Evolutionary conservation across 2,113 vertebrate genomes (phyloP).

Genomic region (Bubo blakistoni): DNA sequence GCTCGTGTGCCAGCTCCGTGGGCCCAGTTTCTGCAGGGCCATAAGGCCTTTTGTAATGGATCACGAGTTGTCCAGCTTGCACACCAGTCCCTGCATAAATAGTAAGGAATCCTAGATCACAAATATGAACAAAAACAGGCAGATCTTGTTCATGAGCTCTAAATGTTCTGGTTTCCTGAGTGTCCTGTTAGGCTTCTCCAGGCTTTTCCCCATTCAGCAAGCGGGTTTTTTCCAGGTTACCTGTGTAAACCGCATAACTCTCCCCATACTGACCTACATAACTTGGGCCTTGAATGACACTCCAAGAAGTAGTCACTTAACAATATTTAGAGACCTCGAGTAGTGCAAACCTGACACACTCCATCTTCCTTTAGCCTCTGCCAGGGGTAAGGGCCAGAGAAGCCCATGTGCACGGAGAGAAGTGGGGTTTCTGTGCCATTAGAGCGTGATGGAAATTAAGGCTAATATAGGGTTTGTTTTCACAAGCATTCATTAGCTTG

Average conservation of each 20-base stretch:
- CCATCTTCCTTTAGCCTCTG: background rate
- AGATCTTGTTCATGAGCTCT: background rate
- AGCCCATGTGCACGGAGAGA: background rate
- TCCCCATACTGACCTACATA: background rate
- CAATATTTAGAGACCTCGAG: background rate
- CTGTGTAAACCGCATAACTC: background rate
- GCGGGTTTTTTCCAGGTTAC: background rate
- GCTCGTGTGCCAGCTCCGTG: accelerated
- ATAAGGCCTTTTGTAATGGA: background rate
- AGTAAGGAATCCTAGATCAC: background rate
- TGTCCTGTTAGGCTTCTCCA: background rate
- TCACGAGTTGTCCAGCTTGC: accelerated
- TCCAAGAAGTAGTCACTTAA: background rate
- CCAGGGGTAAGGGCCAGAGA: too few relatives aligned
- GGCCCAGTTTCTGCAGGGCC: background rate
- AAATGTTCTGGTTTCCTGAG: background rate
- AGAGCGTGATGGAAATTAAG: background rate
- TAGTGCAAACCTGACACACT: background rate
- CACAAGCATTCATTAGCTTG: background rate
- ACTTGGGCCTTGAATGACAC: background rate
- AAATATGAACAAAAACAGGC: background rate
- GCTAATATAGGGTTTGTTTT: background rate
- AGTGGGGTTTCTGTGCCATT: background rate
- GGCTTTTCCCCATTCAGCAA: accelerated
- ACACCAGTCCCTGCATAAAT: background rate